Evolutionary conservation across 2,113 vertebrate species (phyloP).

Genomic region (Cervus canadensis): DNA sequence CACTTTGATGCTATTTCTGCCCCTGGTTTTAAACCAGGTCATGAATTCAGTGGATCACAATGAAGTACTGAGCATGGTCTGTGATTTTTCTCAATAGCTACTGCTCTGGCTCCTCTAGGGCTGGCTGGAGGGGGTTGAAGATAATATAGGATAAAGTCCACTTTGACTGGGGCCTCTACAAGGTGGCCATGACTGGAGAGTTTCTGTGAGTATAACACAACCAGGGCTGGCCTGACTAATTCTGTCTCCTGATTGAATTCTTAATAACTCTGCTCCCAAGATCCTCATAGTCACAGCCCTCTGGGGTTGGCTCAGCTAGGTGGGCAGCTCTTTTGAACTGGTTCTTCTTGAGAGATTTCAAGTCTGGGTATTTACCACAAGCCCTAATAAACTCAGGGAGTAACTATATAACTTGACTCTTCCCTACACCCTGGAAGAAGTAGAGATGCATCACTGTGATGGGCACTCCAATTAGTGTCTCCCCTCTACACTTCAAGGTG

Average conservation of each 20-base stretch:
- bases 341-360: not conserved
- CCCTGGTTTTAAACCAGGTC: not conserved
- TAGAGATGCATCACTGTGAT: fast-evolving
- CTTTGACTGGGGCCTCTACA: too few species aligned
- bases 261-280: not conserved
- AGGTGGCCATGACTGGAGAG: not conserved
- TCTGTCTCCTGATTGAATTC: too few species aligned
- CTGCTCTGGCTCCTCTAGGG: not conserved
- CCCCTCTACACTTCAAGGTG: fast-evolving
- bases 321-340: not conserved
- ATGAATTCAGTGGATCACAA: not conserved
- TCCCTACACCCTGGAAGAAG: not conserved
- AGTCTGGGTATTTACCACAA: not conserved
- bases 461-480: not conserved
- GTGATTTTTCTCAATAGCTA: not conserved
- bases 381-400: not conserved
- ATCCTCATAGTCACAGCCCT: too few species aligned
- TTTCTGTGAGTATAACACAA: not conserved
- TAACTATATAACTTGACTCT: not conserved
- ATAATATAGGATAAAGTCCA: not conserved
- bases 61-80: not conserved
- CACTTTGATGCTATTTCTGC: not conserved
- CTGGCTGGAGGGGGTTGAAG: not conserved
- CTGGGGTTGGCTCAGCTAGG: too few species aligned
- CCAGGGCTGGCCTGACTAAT: not conserved